phyloP scores from a whole-genome alignment of 1,140 invertebrate genomes.

The Drosophila sproati region DNA sequence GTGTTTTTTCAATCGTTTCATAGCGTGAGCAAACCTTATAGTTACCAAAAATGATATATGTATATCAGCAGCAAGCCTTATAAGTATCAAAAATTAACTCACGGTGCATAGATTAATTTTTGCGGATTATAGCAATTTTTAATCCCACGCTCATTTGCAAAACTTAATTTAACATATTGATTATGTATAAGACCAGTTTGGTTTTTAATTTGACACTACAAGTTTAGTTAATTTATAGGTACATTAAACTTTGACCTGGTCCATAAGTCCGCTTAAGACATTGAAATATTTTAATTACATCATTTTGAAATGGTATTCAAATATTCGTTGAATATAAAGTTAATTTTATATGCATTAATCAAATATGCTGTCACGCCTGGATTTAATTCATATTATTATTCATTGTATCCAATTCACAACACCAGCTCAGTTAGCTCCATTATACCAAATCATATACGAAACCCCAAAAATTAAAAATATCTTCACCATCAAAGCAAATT shows the following conservation, averaged over 20 bases:
- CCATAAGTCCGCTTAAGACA: not conserved
- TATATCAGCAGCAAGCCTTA: too few relatives aligned
- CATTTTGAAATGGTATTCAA: constrained; percentile 20
- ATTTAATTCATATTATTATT: constrained; percentile 32
- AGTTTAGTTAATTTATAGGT: not conserved
- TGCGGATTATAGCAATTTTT: too few relatives aligned
- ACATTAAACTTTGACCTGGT: not conserved
- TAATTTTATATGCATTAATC: constrained; percentile 18
- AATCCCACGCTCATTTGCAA: too few relatives aligned
- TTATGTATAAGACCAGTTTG: not conserved
- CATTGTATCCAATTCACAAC: constrained; percentile 22
- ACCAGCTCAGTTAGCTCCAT: constrained; percentile 8
- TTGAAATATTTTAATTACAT: not conserved
- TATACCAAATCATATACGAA: not conserved
- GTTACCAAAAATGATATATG: too few relatives aligned
- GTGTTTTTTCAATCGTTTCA: too few relatives aligned
- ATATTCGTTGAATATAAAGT: constrained; percentile 13
- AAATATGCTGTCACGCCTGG: constrained; percentile 16
- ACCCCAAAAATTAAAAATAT: constrained; percentile 2
- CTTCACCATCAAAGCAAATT: constrained; percentile 42
- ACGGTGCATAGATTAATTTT: too few relatives aligned
- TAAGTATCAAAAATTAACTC: too few relatives aligned
- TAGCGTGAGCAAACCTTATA: too few relatives aligned
- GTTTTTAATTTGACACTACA: not conserved
- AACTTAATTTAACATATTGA: not conserved